A percentile compares a stretch with the other conserved stretches of the same genome.
Conservation (phyloP, 2,113 vertebrate species). For the Lanius ludovicianus region DNA sequence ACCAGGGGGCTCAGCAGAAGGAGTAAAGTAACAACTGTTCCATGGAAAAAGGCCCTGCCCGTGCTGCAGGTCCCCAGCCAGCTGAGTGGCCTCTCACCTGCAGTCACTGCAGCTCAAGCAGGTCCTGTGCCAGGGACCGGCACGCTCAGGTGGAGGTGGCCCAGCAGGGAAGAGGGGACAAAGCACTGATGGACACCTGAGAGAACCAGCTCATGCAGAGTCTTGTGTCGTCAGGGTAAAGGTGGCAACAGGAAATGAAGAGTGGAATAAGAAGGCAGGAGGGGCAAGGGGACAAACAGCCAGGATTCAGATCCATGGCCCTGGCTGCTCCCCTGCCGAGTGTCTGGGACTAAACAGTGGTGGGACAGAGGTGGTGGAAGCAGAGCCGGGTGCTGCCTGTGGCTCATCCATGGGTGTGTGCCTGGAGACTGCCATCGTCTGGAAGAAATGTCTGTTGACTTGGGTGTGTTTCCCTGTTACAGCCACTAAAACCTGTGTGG, state of each 20-base stretch:
- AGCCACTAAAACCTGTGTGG: background rate
- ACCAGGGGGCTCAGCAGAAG: background rate
- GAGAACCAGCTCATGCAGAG: background rate
- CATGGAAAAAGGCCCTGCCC: background rate
- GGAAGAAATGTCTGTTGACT: background rate
- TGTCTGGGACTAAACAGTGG: background rate
- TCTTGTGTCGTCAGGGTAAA: background rate
- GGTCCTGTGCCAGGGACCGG: background rate
- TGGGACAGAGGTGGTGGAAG: background rate
- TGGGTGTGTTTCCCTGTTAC: conserved; percentile 10
- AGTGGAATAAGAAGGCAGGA: background rate
- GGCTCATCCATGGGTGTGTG: background rate
- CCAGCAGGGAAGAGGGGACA: background rate
- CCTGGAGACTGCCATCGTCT: background rate
- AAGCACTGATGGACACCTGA: background rate
- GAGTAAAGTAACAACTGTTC: background rate
- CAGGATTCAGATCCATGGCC: background rate
- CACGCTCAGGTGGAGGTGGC: background rate
- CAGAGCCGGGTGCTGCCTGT: background rate
- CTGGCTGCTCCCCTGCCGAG: background rate
- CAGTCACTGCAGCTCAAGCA: background rate
- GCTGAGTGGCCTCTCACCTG: background rate
- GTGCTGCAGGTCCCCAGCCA: background rate
- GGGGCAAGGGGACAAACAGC: background rate
- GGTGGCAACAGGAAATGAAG: background rate